Evolutionary conservation across 2,113 vertebrate genomes (phyloP).

Genomic region (Cryptotis parvus): DNA sequence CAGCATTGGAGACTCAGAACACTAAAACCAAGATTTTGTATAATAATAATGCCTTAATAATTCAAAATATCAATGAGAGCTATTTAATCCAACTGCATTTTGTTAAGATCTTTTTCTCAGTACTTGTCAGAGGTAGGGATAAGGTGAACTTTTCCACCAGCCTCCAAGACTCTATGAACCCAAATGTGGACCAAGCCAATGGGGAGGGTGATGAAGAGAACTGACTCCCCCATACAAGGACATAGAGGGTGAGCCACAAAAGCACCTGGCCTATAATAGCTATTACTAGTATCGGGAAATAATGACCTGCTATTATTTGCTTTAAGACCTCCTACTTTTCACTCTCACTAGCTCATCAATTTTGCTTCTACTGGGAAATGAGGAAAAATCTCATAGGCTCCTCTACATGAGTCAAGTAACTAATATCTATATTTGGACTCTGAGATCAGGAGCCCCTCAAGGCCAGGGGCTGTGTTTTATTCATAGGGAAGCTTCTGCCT

Average conservation of each 20-base stretch:
- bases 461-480: background rate
- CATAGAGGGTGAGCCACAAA: background rate
- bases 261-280: background rate
- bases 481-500: background rate
- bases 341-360: background rate
- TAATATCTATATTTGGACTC: background rate
- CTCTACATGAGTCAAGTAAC: background rate
- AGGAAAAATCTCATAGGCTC: background rate
- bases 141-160: background rate
- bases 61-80: background rate
- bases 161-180: background rate
- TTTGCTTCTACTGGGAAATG: background rate
- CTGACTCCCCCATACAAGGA: background rate
- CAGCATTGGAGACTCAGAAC: background rate
- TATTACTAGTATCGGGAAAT: background rate
- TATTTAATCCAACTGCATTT: slow-evolving; percentile 36
- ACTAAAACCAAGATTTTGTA: background rate
- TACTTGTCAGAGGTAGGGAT: slow-evolving; percentile 15
- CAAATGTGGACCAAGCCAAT: background rate
- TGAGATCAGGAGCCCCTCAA: background rate
- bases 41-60: slow-evolving; percentile 2
- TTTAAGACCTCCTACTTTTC: slow-evolving; percentile 8
- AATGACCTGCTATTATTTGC: background rate
- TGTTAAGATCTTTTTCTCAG: background rate
- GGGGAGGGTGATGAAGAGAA: background rate